Evolutionary conservation across 2,113 vertebrate species (phyloP).

Genomic region (Sciurus niger): DNA sequence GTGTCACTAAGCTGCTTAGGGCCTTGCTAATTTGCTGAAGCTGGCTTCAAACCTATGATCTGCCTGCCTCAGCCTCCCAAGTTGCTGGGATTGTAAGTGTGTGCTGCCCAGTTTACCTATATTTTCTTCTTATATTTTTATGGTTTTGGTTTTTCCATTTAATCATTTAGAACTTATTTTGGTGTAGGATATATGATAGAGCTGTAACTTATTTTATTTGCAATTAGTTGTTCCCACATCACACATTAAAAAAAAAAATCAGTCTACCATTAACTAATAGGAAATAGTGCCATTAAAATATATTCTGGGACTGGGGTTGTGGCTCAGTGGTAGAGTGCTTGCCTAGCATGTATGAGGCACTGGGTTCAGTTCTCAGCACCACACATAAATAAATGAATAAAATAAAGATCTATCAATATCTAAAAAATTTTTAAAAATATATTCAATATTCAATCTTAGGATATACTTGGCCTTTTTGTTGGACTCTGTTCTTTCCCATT

Average conservation of each 20-base stretch:
- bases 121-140: constrained; percentile 15
- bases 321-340: no score
- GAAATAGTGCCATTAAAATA: background rate
- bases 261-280: background rate
- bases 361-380: no score
- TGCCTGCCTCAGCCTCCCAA: no score
- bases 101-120: background rate
- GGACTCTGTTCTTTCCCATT: background rate
- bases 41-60: no score
- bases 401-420: no score
- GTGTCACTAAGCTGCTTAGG: no score
- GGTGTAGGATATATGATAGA: background rate
- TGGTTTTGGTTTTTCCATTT: constrained; percentile 17
- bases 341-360: no score
- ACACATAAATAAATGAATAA: no score
- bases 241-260: background rate
- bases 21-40: no score
- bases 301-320: no score
- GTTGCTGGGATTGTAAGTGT: no score
- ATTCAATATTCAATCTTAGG: background rate
- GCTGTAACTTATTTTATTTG: background rate
- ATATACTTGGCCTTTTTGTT: background rate
- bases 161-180: constrained; percentile 25
- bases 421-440: no score
- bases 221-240: constrained; percentile 1